These are phyloP conservation scores for Austrolebias charrua DNA, from an alignment of 2,797 vertebrate genomes.

Conservation along the genomic window DNA sequence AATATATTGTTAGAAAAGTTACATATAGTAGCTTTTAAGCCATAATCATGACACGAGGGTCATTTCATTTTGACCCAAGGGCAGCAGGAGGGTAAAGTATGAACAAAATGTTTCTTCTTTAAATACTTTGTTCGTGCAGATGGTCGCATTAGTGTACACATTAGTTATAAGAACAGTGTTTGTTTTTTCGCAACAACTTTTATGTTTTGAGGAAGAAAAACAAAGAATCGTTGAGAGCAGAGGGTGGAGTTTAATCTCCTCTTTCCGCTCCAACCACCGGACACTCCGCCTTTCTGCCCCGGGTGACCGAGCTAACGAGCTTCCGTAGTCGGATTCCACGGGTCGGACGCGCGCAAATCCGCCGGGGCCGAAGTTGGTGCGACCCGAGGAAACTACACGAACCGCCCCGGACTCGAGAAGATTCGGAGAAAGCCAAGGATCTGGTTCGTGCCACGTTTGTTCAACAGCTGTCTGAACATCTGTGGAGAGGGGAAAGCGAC, in stretches of 20 bases:
- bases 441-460: not conserved
- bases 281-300: slow-evolving; percentile 66
- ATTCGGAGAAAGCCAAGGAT: not conserved
- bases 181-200: not conserved
- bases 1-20: too few species aligned
- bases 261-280: slow-evolving; percentile 53
- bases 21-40: too few species aligned
- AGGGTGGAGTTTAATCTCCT: slow-evolving; percentile 62
- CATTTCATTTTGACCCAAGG: too few species aligned
- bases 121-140: too few species aligned
- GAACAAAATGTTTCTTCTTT: too few species aligned
- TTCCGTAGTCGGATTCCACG: slow-evolving; percentile 64
- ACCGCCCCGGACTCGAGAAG: too few species aligned
- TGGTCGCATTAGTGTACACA: too few species aligned
- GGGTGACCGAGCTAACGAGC: slow-evolving; percentile 47
- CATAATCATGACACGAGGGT: too few species aligned
- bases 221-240: not conserved
- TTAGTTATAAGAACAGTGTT: not conserved
- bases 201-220: not conserved
- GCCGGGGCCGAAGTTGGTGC: not conserved
- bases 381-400: not conserved
- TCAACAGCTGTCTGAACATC: slow-evolving; percentile 19
- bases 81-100: too few species aligned
- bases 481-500: slow-evolving; percentile 33
- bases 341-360: slow-evolving; percentile 9